These are phyloP conservation scores for Phoenicopterus ruber DNA, from an alignment of 2,113 vertebrate species.

Conservation along the genomic window DNA sequence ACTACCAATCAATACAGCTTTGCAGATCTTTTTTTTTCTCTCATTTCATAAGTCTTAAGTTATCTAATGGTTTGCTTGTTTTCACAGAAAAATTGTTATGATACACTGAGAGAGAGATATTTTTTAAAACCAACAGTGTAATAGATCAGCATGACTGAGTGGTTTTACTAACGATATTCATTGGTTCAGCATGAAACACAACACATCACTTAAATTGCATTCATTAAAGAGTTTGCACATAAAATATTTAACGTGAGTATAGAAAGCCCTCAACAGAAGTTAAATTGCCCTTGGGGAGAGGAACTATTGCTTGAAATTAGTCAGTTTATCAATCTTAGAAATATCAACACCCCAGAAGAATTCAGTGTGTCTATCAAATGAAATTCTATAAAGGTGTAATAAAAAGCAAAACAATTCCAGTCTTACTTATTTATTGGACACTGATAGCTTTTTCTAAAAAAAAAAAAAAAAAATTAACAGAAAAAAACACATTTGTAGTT, in stretches of 20 bases:
- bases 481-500: background rate
- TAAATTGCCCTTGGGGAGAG: background rate
- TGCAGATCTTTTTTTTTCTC: background rate
- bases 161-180: background rate
- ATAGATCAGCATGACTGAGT: background rate
- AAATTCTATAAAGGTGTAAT: background rate
- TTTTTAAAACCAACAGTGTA: background rate
- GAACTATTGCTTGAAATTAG: background rate
- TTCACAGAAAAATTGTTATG: background rate
- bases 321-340: background rate
- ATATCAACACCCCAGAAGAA: background rate
- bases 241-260: slow-evolving; percentile 36
- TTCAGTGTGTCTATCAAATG: background rate
- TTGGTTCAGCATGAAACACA: background rate
- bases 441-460: background rate
- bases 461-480: background rate
- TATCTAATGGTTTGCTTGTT: background rate
- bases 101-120: background rate
- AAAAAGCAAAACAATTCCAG: background rate
- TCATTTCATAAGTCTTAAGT: background rate
- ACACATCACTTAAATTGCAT: background rate
- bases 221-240: slow-evolving; percentile 1
- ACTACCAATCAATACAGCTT: background rate
- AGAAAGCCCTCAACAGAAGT: background rate
- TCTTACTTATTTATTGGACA: background rate